Base-by-base conservation (phyloP, 2,113 vertebrate genomes). In the Sinocyclocheilus anophthalmus region DNA sequence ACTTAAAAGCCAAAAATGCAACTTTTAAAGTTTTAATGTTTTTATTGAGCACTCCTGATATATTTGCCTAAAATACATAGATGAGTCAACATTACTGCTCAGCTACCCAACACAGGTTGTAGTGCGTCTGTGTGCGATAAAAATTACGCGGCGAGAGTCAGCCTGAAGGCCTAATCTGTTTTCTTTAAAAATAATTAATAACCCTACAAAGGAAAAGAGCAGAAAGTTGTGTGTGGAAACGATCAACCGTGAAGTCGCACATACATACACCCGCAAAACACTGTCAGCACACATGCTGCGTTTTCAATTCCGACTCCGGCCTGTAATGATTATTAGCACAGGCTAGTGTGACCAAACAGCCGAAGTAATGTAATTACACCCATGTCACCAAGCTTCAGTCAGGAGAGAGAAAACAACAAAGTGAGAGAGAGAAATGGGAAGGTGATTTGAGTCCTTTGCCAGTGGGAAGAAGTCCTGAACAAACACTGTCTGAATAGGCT, bases 281-380 rank as follows among this genome's bases (percentile, higher is more conserved):
- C 20, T 22, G 24, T 82, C 63, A 12, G 77, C 82, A 82, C 45
- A 53, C 65, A 67, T 83, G 76, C 24, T 0, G 53, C 26, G n/a
- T 84, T 81, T 88, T 84, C 57, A 80, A 86, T 86, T 81, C 79
- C 14, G 65, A 61, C n/a, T 14, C 6, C 1, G n/a, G 55, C 48
- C 59, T 72, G 59, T 87, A 82, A 87, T 78, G 70, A 87, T 73
- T 75, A 76, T 81, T 84, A 87, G 69, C 50, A 63, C 65, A 39
- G 79, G 83, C 75, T 53, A 85, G 77, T 18, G 30, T 89, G 83
- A 75, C 37, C 65, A 69, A 86, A 76, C 70, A 57, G 55, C 81
- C 80, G 6, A 83, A 86, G 63, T 88, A 81, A 88, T 84, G 77
- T 61, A 79, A 88, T 88, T 88, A 86, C 59, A 67, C 69, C 59